A percentile compares a stretch with the other conserved stretches of the same genome.
These are phyloP conservation scores for Stigmatopora nigra DNA, from an alignment of 2,113 vertebrate species.

Conservation along the genomic window DNA sequence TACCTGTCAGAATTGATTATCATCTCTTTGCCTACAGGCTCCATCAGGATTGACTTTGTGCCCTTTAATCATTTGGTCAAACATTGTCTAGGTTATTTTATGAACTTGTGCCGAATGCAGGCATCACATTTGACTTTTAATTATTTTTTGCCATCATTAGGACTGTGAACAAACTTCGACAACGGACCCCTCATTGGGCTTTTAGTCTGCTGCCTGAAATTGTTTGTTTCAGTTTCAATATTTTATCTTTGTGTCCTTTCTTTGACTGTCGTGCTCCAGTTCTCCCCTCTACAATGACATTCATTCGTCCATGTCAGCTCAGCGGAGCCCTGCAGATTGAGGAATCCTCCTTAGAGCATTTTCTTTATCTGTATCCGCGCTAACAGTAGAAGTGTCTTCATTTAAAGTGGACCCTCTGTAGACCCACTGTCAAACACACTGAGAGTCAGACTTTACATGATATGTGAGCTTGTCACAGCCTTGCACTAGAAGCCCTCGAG, in stretches of 20 bases:
- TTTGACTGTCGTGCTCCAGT: constrained; percentile 27
- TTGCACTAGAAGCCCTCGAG: constrained; percentile 24
- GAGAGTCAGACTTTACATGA: constrained; percentile 51
- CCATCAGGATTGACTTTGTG: background rate
- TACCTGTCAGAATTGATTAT: too few relatives aligned
- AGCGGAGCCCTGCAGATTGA: constrained; percentile 34
- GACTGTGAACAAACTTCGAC: constrained; percentile 35
- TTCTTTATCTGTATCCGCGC: constrained; percentile 46
- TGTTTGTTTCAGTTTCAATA: constrained; percentile 36
- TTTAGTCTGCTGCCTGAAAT: constrained; percentile 31
- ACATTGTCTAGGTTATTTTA: constrained; percentile 3
- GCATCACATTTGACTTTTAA: constrained; percentile 32
- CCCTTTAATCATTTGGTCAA: constrained; percentile 18
- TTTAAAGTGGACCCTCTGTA: constrained; percentile 47
- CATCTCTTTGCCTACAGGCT: background rate
- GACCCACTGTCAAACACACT: constrained; percentile 45
- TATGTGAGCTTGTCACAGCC: constrained; percentile 41
- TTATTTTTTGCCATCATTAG: too few relatives aligned
- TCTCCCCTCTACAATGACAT: constrained; percentile 32
- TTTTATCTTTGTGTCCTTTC: constrained; percentile 28
- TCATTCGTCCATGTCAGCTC: constrained; percentile 35
- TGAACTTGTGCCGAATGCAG: constrained; percentile 15
- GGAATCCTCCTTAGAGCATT: constrained; percentile 45
- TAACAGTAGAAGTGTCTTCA: constrained; percentile 34
- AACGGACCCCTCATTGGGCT: constrained; percentile 38